Evolutionary conservation across 2,797 vertebrate genomes (phyloP).

Genomic region (Phalanger gymnotis): DNA sequence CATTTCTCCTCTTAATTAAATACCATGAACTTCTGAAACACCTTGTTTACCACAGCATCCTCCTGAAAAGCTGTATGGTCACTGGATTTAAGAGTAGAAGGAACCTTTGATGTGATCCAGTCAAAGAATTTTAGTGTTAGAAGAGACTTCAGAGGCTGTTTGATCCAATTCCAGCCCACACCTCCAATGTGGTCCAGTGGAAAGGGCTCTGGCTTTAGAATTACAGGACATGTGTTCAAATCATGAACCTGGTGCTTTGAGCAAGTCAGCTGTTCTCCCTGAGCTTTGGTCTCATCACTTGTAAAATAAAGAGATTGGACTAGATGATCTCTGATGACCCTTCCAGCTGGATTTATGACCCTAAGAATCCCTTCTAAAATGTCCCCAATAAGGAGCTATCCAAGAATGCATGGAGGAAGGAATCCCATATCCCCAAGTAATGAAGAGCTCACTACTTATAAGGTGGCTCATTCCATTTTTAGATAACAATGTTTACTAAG

Average conservation of each 20-base stretch:
- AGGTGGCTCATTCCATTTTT: not conserved
- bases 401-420: not conserved
- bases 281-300: not conserved
- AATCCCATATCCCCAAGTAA: not conserved
- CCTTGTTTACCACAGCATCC: slow-evolving; percentile 5
- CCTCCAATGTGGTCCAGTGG: not conserved
- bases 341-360: not conserved
- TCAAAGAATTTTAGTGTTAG: not conserved
- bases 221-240: not conserved
- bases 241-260: not conserved
- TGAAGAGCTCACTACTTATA: not conserved
- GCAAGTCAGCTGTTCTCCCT: not conserved
- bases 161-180: not conserved
- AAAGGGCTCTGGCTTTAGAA: not conserved
- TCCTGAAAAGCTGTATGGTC: not conserved
- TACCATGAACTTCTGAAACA: not conserved
- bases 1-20: not conserved
- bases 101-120: not conserved
- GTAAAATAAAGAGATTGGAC: not conserved
- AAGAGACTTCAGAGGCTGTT: not conserved
- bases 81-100: not conserved
- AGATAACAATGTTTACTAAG: not conserved
- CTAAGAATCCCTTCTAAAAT: not conserved
- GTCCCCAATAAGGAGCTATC: not conserved
- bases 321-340: not conserved